Conservation (phyloP, 2,797 vertebrate species). For the Scleropages formosus region DNA sequence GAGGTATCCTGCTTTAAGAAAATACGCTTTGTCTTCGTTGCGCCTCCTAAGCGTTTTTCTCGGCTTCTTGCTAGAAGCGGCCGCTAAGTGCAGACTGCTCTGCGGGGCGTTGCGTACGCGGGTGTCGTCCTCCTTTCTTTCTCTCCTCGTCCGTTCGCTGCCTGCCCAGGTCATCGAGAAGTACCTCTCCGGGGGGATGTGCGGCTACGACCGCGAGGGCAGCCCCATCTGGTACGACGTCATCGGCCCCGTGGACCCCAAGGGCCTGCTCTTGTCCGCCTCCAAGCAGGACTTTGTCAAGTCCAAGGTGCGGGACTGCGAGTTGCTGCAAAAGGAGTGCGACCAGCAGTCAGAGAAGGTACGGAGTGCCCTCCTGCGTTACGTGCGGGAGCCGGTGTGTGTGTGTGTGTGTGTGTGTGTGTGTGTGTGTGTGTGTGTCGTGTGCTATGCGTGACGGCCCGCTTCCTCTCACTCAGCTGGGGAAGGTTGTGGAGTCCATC, state of each 20-base stretch:
- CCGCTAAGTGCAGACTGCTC: too few species aligned
- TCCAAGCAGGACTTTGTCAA: conserved; percentile 93
- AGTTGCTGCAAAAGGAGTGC: conserved; percentile 75
- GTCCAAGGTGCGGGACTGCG: conserved; percentile 90
- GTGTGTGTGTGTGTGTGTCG: too few species aligned
- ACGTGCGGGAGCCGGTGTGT: too few species aligned
- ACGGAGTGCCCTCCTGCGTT: conserved; percentile 26
- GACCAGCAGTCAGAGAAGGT: conserved; percentile 75
- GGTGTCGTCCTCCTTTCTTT: background rate
- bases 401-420: too few species aligned
- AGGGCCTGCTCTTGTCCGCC: conserved; percentile 87
- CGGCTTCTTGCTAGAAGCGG: too few species aligned
- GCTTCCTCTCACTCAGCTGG: conserved; percentile 69
- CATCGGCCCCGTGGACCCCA: conserved; percentile 86
- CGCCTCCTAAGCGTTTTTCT: conserved; percentile 1
- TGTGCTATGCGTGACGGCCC: background rate
- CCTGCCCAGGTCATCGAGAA: conserved; percentile 73
- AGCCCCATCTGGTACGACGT: conserved; percentile 89
- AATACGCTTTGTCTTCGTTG: background rate
- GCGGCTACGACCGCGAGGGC: conserved; percentile 84
- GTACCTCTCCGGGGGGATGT: conserved; percentile 87
- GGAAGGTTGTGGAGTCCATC: conserved; percentile 80
- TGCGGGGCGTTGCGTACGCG: background rate
- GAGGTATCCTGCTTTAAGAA: conserved; percentile 68
- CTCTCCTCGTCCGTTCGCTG: background rate